These are phyloP conservation scores for Ranitomeya imitator DNA, from an alignment of 2,113 vertebrate species.

Conservation along the genomic window DNA sequence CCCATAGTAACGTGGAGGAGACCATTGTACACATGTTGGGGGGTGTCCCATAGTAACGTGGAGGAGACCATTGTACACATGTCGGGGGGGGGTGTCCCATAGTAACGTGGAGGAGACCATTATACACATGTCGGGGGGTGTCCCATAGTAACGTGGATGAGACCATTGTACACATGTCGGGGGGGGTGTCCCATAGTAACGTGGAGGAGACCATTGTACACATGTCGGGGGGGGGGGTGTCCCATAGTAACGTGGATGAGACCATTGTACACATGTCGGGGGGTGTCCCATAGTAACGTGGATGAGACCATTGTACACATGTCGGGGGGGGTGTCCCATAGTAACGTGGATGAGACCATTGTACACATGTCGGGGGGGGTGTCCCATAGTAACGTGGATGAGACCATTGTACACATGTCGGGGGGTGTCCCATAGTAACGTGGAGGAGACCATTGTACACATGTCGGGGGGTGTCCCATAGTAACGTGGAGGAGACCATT, in stretches of 20 bases:
- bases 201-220: background rate
- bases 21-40: background rate
- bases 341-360: background rate
- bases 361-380: too few species aligned
- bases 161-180: background rate
- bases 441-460: background rate
- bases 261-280: background rate
- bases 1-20: too few species aligned
- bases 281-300: conserved; percentile 15
- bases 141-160: too few species aligned
- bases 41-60: conserved; percentile 15
- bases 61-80: background rate
- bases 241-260: too few species aligned
- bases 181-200: conserved; percentile 23
- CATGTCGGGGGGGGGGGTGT: too few species aligned
- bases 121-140: conserved; percentile 49
- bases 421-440: conserved; percentile 19
- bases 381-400: too few species aligned
- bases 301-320: background rate
- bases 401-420: background rate
- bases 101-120: too few species aligned
- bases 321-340: conserved; percentile 45
- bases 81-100: too few species aligned
- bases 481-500: background rate
- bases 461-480: conserved; percentile 39